Base-by-base conservation (phyloP, 2,797 vertebrate species). In the Geotrypetes seraphini region DNA sequence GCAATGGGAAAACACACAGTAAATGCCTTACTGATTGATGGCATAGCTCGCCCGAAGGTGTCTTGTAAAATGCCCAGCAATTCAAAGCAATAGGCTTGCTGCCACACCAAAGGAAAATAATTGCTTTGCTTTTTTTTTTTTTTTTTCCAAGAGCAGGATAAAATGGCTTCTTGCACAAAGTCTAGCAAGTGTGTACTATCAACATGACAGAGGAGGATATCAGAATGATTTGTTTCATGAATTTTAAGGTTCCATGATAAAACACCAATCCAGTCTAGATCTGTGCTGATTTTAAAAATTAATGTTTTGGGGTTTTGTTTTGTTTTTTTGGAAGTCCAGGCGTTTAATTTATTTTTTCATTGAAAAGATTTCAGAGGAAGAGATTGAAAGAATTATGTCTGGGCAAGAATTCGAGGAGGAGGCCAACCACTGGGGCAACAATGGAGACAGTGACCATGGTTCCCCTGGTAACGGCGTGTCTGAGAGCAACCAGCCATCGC, bases 381-480 rank as follows among this genome's bases (percentile, higher is more conserved):
- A 99, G 77, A 99, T 99, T 4, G 96, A 98, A 63, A 79, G 96
- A 46, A 99, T 99, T 66, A 99, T 99, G 96, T 92, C 96, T 15
- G 96, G 96, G 28, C 92, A 98, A 75, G 96, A 99, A 71, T 99
- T 99, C 77, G 92, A 98, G 71, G 96, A 97, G 71, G 96, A 99
- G 4, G 86, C 88, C 44, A 81, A 91, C 63, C 87, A 87, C 32
- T 97, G 95, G 93, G 91, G 88, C 65, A 96, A 90, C 85, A 94
- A 95, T 0, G 92, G 93, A 6, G 93, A 97, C 83, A 97, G 96
- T 9, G 90, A 99, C 81, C 89, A 97, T 47, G 97, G 95, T 69
- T 99, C 92, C 25, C 92, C 93, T 8, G 92, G 92, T 62, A 96
- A 99, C 23, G 91, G 90, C 8, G 89, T 90, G 43, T 97, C 88